A percentile compares a stretch with the other conserved stretches of the same genome.
phyloP scores from a whole-genome alignment of 1,140 invertebrate species.

The Nomia melanderi region DNA sequence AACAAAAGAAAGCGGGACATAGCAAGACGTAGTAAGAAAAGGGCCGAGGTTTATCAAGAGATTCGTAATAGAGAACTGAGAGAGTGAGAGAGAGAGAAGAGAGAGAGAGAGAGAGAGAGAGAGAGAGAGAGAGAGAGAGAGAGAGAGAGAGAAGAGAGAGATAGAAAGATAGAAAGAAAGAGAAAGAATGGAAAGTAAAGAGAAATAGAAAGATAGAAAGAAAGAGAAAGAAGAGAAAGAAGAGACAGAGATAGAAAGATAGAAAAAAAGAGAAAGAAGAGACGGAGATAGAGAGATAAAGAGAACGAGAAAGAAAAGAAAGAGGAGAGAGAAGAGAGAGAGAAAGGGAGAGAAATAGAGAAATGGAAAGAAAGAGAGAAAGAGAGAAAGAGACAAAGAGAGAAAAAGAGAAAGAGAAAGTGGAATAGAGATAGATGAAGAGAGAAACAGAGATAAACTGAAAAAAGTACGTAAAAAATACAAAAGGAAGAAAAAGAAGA shows the following conservation, averaged over 20 bases:
- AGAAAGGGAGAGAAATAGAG: slow-evolving; percentile 31
- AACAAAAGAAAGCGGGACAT: slow-evolving; percentile 88
- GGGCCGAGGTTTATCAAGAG: slow-evolving; percentile 73
- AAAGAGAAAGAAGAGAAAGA: slow-evolving; percentile 50
- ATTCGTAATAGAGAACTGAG: slow-evolving; percentile 49
- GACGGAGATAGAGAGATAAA: slow-evolving; percentile 31
- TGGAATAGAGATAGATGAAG: not conserved
- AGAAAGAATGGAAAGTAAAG: slow-evolving; percentile 52
- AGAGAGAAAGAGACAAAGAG: slow-evolving; percentile 26
- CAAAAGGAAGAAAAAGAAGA: no score
- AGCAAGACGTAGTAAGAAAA: slow-evolving; percentile 82
- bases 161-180: no score
- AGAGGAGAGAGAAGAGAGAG: slow-evolving; percentile 16
- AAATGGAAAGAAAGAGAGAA: no score
- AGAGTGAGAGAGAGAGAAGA: slow-evolving; percentile 42
- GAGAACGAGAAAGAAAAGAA: slow-evolving; percentile 31
- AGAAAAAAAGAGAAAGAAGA: slow-evolving; percentile 47
- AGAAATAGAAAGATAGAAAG: slow-evolving; percentile 63
- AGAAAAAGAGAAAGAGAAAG: not conserved
- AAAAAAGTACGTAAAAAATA: no score
- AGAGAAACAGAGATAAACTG: no score
- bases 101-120: slow-evolving; percentile 58
- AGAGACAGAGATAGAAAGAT: slow-evolving; percentile 22
- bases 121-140: slow-evolving; percentile 62
- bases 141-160: slow-evolving; percentile 41